These are phyloP conservation scores for Aricia artaxerxes DNA, from an alignment of 2,888 invertebrate species.

Conservation along the genomic window DNA sequence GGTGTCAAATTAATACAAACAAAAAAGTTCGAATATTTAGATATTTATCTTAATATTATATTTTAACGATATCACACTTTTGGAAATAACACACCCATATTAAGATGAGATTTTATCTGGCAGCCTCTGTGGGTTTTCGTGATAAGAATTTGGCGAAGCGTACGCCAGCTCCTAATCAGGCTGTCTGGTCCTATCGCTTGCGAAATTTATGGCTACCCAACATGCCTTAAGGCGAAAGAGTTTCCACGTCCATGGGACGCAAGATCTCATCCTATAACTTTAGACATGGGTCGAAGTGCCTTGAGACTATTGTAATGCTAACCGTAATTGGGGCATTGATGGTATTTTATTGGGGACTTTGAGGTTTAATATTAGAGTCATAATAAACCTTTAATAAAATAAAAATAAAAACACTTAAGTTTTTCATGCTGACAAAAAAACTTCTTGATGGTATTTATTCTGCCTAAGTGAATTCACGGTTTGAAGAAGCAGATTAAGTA, in stretches of 20 bases:
- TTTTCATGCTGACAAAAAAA: not conserved
- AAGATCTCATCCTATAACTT: constrained; percentile 16
- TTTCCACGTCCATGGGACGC: constrained; percentile 1
- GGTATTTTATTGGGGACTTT: not conserved
- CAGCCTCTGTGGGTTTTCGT: constrained; percentile 21
- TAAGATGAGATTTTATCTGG: constrained; percentile 23
- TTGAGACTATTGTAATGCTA: not conserved
- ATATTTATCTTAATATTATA: too few species aligned
- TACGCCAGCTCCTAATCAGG: constrained; percentile 21
- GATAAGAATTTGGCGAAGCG: constrained; percentile 23
- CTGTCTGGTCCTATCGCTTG: constrained; percentile 13
- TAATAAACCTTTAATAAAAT: not conserved
- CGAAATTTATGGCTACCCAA: constrained; percentile 20
- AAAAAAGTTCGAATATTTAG: too few species aligned
- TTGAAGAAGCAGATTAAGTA: not conserved
- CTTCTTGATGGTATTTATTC: not conserved
- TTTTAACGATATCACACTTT: not conserved
- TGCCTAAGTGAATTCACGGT: not conserved
- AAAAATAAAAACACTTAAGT: too few species aligned
- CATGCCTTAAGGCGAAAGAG: constrained; percentile 22
- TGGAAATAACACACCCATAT: not conserved
- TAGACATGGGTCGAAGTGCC: constrained; percentile 11
- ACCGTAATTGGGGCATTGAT: not conserved
- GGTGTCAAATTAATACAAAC: too few species aligned
- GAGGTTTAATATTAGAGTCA: not conserved